Evolutionary conservation across 2,113 vertebrate genomes (phyloP).

Genomic region (Cranoglanis bouderius): DNA sequence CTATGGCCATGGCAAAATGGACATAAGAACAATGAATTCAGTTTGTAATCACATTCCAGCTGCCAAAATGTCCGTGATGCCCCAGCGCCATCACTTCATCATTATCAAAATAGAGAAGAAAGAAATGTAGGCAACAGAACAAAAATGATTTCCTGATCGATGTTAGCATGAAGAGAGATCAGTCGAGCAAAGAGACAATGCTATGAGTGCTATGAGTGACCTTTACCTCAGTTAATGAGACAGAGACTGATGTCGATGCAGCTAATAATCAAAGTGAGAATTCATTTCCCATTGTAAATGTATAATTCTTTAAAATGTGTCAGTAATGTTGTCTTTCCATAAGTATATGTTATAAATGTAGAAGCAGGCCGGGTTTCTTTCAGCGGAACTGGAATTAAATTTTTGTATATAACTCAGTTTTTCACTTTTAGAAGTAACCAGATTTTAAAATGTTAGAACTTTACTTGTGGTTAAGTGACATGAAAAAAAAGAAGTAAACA

Average conservation of each 20-base stretch:
- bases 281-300: not conserved
- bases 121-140: not conserved
- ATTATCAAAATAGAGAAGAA: not conserved
- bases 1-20: not conserved
- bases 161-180: not conserved
- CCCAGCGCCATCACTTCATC: not conserved
- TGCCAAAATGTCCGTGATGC: not conserved
- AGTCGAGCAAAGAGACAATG: not conserved
- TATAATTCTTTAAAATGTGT: not conserved
- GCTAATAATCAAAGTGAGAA: not conserved
- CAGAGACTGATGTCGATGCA: not conserved
- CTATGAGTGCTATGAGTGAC: too few relatives aligned
- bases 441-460: not conserved
- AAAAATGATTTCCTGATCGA: not conserved
- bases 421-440: not conserved
- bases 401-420: not conserved
- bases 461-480: not conserved
- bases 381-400: not conserved
- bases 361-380: not conserved
- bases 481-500: not conserved
- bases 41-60: not conserved
- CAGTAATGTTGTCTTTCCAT: not conserved
- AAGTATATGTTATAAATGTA: too few relatives aligned
- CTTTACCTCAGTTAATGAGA: not conserved
- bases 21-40: not conserved